phyloP scores from a whole-genome alignment of 2,797 vertebrate species.

The Tolypeutes matacus region DNA sequence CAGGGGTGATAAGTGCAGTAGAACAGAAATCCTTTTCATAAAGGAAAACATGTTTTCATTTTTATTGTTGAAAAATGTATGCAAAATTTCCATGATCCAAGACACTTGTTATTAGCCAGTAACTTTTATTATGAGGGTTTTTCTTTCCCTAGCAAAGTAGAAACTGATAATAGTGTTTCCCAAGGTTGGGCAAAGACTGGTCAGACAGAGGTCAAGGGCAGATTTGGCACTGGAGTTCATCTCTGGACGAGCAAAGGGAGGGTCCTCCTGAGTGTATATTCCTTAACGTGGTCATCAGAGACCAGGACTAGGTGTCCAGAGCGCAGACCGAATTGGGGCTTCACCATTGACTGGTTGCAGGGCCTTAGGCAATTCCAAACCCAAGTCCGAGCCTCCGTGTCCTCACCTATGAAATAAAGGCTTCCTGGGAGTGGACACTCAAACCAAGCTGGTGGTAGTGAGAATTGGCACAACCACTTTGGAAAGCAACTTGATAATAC shows the following conservation, averaged over 20 bases:
- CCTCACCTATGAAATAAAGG: background rate
- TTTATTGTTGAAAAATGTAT: constrained; percentile 57
- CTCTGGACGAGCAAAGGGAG: background rate
- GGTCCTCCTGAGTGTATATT: background rate
- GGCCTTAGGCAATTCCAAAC: background rate
- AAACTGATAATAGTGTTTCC: background rate
- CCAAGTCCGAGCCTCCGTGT: background rate
- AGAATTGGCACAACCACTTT: background rate
- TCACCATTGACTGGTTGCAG: background rate
- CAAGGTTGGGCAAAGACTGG: background rate
- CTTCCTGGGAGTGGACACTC: background rate
- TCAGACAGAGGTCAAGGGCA: background rate
- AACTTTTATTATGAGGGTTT: constrained; percentile 39
- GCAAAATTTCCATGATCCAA: constrained; percentile 14
- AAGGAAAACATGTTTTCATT: constrained; percentile 56
- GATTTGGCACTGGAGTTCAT: background rate
- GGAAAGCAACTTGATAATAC: background rate
- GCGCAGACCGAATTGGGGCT: background rate
- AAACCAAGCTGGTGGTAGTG: background rate
- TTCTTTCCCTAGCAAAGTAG: background rate
- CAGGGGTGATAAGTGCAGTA: constrained; percentile 13
- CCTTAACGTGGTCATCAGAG: background rate
- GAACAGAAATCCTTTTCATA: background rate
- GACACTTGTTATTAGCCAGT: constrained; percentile 5
- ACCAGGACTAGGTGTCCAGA: background rate